Percentiles rank a stretch among this genome's conserved stretches.
phyloP scores from a whole-genome alignment of 1,140 invertebrate species.

The Portunus trituberculatus region DNA sequence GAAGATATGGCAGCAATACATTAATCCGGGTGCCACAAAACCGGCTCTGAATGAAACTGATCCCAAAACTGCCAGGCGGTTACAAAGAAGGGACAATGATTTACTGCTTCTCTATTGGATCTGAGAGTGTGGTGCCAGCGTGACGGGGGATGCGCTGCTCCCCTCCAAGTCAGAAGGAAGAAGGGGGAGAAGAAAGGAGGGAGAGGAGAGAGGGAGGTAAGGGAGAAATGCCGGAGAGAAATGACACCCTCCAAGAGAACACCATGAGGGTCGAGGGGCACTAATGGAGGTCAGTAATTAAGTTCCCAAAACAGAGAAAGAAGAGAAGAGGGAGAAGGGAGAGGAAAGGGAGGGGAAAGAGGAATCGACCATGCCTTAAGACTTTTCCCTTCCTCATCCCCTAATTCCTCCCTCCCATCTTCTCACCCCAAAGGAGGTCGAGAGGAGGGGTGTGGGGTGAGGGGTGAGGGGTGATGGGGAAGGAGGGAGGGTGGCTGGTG shows the following conservation, averaged over 20 bases:
- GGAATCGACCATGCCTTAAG: neutral
- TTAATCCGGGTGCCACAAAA: too few relatives aligned
- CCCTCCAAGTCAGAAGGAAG: neutral
- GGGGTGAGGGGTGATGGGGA: neutral
- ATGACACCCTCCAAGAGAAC: neutral
- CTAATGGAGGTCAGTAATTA: constrained; percentile 14
- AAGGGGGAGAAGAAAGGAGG: neutral
- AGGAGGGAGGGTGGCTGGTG: neutral
- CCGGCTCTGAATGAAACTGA: too few relatives aligned
- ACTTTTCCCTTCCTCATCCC: neutral
- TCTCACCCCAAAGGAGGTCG: neutral
- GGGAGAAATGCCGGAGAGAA: neutral
- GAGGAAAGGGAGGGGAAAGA: neutral
- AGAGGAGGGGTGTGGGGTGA: neutral
- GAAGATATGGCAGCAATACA: too few relatives aligned
- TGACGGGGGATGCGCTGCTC: too few relatives aligned
- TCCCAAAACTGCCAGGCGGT: too few relatives aligned
- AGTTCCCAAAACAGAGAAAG: constrained; percentile 22
- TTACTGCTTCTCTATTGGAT: too few relatives aligned
- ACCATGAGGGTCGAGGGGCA: neutral
- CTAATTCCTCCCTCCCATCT: neutral
- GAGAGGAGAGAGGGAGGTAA: neutral
- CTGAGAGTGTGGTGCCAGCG: too few relatives aligned
- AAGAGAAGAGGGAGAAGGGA: neutral
- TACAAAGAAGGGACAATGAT: too few relatives aligned